phyloP scores from a whole-genome alignment of 2,113 vertebrate species.

The Alexandromys fortis region DNA sequence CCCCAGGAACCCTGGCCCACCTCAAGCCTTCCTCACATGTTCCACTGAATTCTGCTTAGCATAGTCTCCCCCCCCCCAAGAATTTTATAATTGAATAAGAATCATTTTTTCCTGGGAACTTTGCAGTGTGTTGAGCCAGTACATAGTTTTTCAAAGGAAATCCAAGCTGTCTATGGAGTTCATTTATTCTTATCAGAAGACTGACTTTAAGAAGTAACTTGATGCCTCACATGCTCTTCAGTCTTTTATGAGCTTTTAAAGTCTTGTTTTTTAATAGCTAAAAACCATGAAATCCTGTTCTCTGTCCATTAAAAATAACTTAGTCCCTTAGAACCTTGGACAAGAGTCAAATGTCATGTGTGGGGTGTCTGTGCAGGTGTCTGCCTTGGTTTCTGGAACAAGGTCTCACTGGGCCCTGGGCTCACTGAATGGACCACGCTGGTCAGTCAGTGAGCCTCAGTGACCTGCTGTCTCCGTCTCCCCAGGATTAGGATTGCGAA shows the following conservation, averaged over 20 bases:
- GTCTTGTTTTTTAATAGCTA: constrained; percentile 26
- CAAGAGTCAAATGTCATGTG: constrained; percentile 13
- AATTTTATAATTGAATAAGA: constrained; percentile 36
- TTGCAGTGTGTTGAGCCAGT: neutral
- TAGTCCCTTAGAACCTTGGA: neutral
- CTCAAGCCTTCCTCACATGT: neutral
- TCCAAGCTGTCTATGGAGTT: constrained; percentile 16
- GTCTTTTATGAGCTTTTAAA: constrained; percentile 50
- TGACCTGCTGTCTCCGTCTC: neutral
- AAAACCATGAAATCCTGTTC: constrained; percentile 47
- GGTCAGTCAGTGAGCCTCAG: neutral
- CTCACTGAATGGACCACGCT: neutral
- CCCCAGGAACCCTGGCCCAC: neutral
- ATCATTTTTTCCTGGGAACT: constrained; percentile 22
- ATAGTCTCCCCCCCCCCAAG: neutral
- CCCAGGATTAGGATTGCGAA: neutral
- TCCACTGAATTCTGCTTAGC: neutral
- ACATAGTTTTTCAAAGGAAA: constrained; percentile 44
- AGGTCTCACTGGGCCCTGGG: neutral
- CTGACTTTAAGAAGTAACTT: constrained; percentile 52
- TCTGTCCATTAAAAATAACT: neutral
- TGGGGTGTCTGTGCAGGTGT: neutral
- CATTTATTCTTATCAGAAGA: constrained; percentile 41
- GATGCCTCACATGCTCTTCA: constrained; percentile 27
- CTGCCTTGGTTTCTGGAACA: neutral